Percentiles rank a stretch among this genome's conserved stretches.
These are phyloP conservation scores for Stigmatopora nigra DNA, from an alignment of 2,113 vertebrate species.

Conservation along the genomic window DNA sequence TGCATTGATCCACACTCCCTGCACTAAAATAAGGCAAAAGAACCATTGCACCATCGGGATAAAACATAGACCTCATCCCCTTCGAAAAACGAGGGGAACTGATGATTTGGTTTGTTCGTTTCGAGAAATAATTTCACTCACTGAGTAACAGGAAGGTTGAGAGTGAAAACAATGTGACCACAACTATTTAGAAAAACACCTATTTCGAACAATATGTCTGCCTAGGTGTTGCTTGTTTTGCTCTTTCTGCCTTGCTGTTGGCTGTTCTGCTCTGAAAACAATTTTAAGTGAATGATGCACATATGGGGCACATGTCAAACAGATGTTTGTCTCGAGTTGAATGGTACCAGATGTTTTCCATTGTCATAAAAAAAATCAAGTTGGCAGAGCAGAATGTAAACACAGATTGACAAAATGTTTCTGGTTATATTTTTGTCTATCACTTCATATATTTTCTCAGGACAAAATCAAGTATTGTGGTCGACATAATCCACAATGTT, in stretches of 20 bases:
- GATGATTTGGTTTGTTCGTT: slow-evolving; percentile 36
- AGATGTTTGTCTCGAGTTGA: slow-evolving; percentile 32
- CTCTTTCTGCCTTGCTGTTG: neutral
- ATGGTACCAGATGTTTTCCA: slow-evolving; percentile 33
- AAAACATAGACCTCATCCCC: neutral
- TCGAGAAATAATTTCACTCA: slow-evolving; percentile 28
- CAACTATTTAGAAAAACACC: slow-evolving; percentile 5
- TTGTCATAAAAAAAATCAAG: slow-evolving; percentile 11
- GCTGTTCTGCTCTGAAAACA: neutral
- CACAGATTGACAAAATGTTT: neutral
- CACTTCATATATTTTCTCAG: neutral
- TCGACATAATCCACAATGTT: neutral
- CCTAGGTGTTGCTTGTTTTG: neutral
- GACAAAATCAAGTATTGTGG: neutral
- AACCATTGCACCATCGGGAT: too few species aligned
- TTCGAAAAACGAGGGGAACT: slow-evolving; percentile 1
- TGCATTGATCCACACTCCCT: too few species aligned
- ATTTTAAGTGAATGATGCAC: slow-evolving; percentile 16
- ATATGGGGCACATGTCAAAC: slow-evolving; percentile 18
- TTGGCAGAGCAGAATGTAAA: neutral
- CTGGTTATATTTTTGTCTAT: neutral
- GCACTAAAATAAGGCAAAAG: too few species aligned
- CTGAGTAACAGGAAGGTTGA: slow-evolving; percentile 1
- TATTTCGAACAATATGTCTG: neutral
- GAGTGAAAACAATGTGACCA: slow-evolving; percentile 14